A percentile compares a stretch with the other conserved stretches of the same genome.
Conservation (phyloP, 2,888 invertebrate species). For the Litoditis marina region DNA sequence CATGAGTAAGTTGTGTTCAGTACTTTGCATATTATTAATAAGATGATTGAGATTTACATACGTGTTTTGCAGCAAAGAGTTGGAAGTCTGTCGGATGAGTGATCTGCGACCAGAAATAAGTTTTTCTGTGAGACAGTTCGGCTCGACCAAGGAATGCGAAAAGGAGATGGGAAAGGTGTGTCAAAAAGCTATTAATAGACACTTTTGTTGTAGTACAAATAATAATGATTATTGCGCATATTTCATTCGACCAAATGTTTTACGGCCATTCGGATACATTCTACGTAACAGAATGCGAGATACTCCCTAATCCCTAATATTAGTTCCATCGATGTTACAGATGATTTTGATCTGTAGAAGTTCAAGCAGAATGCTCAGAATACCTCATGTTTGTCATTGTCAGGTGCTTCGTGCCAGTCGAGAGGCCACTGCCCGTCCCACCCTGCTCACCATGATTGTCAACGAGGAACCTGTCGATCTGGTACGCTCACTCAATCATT, state of each 20-base stretch:
- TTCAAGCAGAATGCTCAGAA: too few species aligned
- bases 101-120: slow-evolving; percentile 24
- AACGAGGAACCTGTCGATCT: slow-evolving; percentile 25
- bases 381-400: too few species aligned
- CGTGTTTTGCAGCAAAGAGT: slow-evolving; percentile 9
- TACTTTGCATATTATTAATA: too few species aligned
- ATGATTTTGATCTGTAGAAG: too few species aligned
- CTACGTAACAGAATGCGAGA: too few species aligned
- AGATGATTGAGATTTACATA: not conserved
- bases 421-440: slow-evolving; percentile 27
- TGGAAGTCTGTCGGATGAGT: slow-evolving; percentile 17
- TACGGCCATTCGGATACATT: too few species aligned
- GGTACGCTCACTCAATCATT: slow-evolving; percentile 4
- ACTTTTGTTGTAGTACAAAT: not conserved
- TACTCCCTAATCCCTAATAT: too few species aligned
- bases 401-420: slow-evolving; percentile 20
- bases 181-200: not conserved
- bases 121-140: slow-evolving; percentile 36
- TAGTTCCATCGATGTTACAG: too few species aligned
- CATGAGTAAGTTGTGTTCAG: too few species aligned
- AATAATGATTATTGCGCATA: not conserved
- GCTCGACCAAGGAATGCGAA: slow-evolving; percentile 36
- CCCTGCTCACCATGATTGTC: slow-evolving; percentile 23
- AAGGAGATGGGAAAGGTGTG: slow-evolving; percentile 32
- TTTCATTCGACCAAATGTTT: too few species aligned